These are phyloP conservation scores for Elephantulus edwardii DNA, from an alignment of 2,113 vertebrate genomes.

Conservation along the genomic window DNA sequence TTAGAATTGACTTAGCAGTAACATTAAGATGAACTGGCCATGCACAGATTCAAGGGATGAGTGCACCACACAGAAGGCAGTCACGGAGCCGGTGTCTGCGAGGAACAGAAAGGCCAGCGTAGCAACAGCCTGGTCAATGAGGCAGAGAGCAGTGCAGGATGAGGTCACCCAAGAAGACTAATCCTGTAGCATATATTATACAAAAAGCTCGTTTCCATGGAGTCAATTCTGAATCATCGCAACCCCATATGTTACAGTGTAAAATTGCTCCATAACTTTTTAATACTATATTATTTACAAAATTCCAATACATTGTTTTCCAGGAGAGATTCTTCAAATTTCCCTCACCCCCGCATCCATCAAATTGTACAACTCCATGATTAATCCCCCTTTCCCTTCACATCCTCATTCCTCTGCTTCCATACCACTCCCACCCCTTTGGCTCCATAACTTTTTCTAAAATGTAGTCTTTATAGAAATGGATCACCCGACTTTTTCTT, in stretches of 20 bases:
- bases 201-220: background rate
- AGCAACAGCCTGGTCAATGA: fast-evolving
- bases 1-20: too few relatives aligned
- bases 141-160: background rate
- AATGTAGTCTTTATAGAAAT: background rate
- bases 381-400: too few relatives aligned
- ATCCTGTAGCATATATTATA: background rate
- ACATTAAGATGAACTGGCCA: too few relatives aligned
- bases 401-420: too few relatives aligned
- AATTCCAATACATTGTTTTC: too few relatives aligned
- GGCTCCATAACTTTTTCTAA: too few relatives aligned
- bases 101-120: background rate
- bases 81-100: background rate
- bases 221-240: background rate
- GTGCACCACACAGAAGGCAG: background rate
- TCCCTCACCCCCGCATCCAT: too few relatives aligned
- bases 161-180: too few relatives aligned
- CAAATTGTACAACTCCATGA: too few relatives aligned
- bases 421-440: too few relatives aligned
- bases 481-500: background rate
- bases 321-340: too few relatives aligned
- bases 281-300: too few relatives aligned
- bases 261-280: background rate
- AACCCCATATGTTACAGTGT: background rate
- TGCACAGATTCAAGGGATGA: fast-evolving